A percentile compares a stretch with the other conserved stretches of the same genome.
Evolutionary conservation across 2,113 vertebrate genomes (phyloP).

Genomic region (Physeter macrocephalus): DNA sequence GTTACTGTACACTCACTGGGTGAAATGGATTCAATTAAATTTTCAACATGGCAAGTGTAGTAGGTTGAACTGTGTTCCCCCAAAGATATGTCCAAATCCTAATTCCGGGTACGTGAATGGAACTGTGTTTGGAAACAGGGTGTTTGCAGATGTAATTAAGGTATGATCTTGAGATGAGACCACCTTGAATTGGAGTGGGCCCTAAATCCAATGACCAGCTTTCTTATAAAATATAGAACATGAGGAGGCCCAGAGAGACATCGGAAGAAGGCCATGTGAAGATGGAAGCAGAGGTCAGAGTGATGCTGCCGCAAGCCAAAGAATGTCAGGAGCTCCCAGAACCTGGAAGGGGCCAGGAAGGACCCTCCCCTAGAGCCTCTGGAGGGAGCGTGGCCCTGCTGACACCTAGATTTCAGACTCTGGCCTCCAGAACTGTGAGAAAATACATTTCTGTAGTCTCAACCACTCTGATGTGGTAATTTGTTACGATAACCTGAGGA

Average conservation of each 20-base stretch:
- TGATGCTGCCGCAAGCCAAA: too few relatives aligned
- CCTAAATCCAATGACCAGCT: not conserved
- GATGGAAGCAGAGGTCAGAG: not conserved
- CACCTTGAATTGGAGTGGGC: not conserved
- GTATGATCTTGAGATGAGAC: not conserved
- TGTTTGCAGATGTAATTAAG: not conserved
- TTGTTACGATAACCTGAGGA: not conserved
- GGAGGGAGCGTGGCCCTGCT: accelerated
- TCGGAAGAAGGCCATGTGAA: not conserved
- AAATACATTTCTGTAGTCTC: not conserved
- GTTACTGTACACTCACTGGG: not conserved
- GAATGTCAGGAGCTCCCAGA: not conserved
- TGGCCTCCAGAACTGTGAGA: not conserved
- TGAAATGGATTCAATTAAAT: not conserved
- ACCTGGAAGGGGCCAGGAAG: not conserved
- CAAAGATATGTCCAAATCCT: not conserved
- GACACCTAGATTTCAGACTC: not conserved
- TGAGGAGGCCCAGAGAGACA: not conserved
- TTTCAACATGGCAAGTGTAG: not conserved
- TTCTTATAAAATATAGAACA: not conserved
- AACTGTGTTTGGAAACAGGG: not conserved
- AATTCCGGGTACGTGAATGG: not conserved
- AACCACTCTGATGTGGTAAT: not conserved
- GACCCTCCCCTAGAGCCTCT: accelerated
- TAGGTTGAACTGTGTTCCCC: not conserved